Conservation (phyloP, 1,140 invertebrate species). For the Apis laboriosa region DNA sequence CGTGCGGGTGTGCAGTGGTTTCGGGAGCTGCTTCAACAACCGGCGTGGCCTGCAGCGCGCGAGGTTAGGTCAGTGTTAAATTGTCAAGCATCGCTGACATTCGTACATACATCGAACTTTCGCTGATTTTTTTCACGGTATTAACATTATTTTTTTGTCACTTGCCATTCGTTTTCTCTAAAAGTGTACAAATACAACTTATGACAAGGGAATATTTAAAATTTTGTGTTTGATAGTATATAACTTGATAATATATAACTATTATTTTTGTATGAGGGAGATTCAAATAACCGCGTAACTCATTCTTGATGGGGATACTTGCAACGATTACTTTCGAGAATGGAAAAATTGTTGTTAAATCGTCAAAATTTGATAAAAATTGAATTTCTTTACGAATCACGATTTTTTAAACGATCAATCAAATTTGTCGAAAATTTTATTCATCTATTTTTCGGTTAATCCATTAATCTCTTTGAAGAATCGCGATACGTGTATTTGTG, state of each 20-base stretch:
- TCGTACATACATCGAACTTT: background rate
- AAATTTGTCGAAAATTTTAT: no score
- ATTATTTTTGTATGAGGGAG: no score
- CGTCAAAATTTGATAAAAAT: background rate
- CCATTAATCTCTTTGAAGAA: background rate
- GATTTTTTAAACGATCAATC: no score
- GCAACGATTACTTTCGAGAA: no score
- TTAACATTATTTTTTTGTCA: background rate
- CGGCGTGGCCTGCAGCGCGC: slow-evolving; percentile 73
- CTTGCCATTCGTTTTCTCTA: background rate
- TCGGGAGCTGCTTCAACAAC: slow-evolving; percentile 69
- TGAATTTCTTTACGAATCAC: no score
- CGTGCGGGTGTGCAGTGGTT: slow-evolving; percentile 77
- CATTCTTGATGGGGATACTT: no score
- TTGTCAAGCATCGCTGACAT: background rate
- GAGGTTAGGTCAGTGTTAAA: slow-evolving; percentile 70
- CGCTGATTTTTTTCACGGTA: background rate
- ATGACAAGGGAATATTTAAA: no score
- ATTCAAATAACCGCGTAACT: no score
- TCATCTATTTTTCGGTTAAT: no score
- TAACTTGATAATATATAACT: no score
- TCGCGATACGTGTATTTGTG: background rate
- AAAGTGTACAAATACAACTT: background rate
- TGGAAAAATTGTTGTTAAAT: background rate
- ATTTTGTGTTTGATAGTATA: no score